Conservation (phyloP, 1,140 invertebrate species). For the Caenorhabditis briggsae region DNA sequence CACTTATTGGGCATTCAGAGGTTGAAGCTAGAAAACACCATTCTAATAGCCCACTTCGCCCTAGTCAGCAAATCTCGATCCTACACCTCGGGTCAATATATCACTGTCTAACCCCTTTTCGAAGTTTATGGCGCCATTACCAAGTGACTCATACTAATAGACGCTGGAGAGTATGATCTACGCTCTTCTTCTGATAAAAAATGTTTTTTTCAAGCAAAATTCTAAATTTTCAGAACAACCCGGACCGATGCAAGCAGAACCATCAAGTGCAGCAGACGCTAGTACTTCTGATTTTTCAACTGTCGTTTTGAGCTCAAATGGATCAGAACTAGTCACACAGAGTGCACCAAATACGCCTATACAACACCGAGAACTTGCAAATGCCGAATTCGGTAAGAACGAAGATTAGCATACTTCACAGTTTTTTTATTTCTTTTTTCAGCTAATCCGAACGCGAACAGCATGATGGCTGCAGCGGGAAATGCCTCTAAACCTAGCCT, state of each 20-base stretch:
- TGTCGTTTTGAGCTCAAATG: not conserved
- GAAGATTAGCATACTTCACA: not conserved
- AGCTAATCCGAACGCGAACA: not conserved
- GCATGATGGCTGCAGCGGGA: constrained; percentile 1
- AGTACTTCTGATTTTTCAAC: not conserved
- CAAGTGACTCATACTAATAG: no score
- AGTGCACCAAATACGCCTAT: constrained; percentile 57
- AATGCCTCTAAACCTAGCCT: constrained; percentile 13
- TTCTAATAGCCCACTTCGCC: no score
- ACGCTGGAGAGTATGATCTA: no score
- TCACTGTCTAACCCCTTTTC: no score
- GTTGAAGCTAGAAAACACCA: no score
- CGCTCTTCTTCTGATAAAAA: no score
- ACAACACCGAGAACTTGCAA: constrained; percentile 35
- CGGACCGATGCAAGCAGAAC: not conserved
- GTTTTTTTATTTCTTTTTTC: not conserved
- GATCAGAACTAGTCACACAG: constrained; percentile 44
- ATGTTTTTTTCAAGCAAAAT: no score
- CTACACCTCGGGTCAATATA: no score
- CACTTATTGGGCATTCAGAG: no score
- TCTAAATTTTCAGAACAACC: constrained; percentile 8
- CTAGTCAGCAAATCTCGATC: no score
- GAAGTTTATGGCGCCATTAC: no score
- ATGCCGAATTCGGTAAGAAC: constrained; percentile 14
- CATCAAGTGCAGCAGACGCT: not conserved